Percentiles rank a stretch among this genome's conserved stretches.
These are phyloP conservation scores for Balaeniceps rex DNA, from an alignment of 2,113 vertebrate species.

Conservation along the genomic window DNA sequence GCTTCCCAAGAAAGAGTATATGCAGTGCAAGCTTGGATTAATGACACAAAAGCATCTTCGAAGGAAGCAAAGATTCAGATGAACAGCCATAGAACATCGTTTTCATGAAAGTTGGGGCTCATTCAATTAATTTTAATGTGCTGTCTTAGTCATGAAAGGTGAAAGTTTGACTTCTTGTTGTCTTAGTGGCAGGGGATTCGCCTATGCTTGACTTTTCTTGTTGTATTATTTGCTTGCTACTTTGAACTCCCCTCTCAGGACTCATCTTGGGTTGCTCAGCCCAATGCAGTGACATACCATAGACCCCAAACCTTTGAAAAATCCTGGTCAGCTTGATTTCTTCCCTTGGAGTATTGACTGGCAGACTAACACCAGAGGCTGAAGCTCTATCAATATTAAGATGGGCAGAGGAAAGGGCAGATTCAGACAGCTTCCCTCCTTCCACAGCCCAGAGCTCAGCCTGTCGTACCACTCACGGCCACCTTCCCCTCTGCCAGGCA, in stretches of 20 bases:
- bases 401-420: not conserved
- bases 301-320: not conserved
- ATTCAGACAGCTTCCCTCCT: not conserved
- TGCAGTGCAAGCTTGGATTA: not conserved
- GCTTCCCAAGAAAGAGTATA: not conserved
- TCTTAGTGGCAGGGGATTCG: not conserved
- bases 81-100: not conserved
- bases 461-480: not conserved
- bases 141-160: not conserved
- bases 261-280: not conserved
- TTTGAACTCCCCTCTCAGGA: not conserved
- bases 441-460: not conserved
- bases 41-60: not conserved
- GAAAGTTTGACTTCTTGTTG: not conserved
- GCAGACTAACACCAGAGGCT: not conserved
- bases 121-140: conserved; percentile 33
- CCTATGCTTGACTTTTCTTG: not conserved
- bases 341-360: not conserved
- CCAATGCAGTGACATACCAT: not conserved
- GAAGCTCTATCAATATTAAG: not conserved
- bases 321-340: not conserved
- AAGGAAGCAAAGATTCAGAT: not conserved
- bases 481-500: not conserved
- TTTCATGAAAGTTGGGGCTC: not conserved
- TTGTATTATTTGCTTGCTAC: not conserved